Base-by-base conservation (phyloP, 1,140 invertebrate species). In the Orius laevigatus region DNA sequence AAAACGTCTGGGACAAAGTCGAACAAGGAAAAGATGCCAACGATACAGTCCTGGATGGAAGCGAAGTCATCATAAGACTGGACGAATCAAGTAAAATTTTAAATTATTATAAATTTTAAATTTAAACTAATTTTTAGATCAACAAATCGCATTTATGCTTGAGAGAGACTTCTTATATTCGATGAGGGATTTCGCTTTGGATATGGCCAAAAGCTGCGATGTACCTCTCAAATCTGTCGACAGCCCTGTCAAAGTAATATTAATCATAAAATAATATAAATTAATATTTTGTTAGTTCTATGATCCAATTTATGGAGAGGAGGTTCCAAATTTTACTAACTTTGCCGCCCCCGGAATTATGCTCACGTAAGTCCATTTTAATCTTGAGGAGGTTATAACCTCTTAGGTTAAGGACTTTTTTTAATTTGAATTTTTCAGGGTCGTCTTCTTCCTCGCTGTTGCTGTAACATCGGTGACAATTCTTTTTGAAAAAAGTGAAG, bases 261-360 rank as follows among this genome's bases (percentile, higher is more conserved):
- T 42, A 39, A 20, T 34, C 16, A 6, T 18, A n/a, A 52, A 34
- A 51, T 45, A 19, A 18, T 15, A 38, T n/a, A n/a, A 49, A 11
- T 16, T 20, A 51, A 33, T 50, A 50, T 36, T 44, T 42, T 55
- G 50, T 63, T 57, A 75, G 69, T 66, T 74, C 53, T 66, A 71
- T 53, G 72, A 84, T 10, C 86, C 88, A 4, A 79, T 96, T 55
- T 95, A 94, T 64, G 91, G 90, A 44, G 76, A 78, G 18, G 76
- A 73, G 55, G 73, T 84, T 56, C 86, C 89, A 15, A 88, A 84
- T 49, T 94, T 94, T 60, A 92, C 87, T 2, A 85, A 94, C 65
- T 96, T 95, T 65, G 91, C 93, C 53, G 89, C 90, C 20, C 90
- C 91, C 33, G 91, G 91, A 55, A 83, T 95, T 47, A 90, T 94